A percentile compares a stretch with the other conserved stretches of the same genome.
phyloP scores from a whole-genome alignment of 2,797 vertebrate species.

The Cirrhinus molitorella region DNA sequence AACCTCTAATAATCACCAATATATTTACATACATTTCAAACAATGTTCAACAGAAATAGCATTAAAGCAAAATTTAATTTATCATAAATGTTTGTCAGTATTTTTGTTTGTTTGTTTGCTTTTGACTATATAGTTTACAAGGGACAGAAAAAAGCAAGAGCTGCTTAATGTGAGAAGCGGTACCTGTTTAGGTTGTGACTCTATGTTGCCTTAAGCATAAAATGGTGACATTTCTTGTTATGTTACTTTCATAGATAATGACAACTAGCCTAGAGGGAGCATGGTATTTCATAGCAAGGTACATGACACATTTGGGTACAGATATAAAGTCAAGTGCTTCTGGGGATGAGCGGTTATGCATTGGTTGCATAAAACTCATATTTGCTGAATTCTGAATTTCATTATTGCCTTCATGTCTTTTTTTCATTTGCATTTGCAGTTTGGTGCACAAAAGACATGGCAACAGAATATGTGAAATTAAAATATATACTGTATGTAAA shows the following conservation, averaged over 20 bases:
- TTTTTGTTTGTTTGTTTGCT: too few relatives aligned
- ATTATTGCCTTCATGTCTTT: background rate
- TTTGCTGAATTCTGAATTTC: background rate
- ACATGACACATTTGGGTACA: background rate
- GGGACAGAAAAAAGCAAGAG: background rate
- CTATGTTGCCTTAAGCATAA: constrained; percentile 9
- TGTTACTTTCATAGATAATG: background rate
- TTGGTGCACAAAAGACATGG: background rate
- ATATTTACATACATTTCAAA: too few relatives aligned
- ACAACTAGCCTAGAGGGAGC: constrained; percentile 24
- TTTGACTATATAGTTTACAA: too few relatives aligned
- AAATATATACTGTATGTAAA: background rate
- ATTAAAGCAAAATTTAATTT: too few relatives aligned
- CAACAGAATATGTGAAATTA: too few relatives aligned
- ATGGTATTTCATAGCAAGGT: constrained; percentile 7
- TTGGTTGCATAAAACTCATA: background rate
- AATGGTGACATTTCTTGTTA: background rate
- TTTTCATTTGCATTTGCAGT: background rate
- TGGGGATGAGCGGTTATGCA: background rate
- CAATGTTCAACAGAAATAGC: too few relatives aligned
- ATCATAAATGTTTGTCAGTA: too few relatives aligned
- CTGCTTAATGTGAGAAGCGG: background rate
- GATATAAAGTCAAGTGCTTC: background rate
- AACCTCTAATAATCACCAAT: too few relatives aligned
- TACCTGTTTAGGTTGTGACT: background rate